phyloP scores from a whole-genome alignment of 35 echinoderm and acorn worm genomes.

The Hemicentrotus pulcherrimus region DNA sequence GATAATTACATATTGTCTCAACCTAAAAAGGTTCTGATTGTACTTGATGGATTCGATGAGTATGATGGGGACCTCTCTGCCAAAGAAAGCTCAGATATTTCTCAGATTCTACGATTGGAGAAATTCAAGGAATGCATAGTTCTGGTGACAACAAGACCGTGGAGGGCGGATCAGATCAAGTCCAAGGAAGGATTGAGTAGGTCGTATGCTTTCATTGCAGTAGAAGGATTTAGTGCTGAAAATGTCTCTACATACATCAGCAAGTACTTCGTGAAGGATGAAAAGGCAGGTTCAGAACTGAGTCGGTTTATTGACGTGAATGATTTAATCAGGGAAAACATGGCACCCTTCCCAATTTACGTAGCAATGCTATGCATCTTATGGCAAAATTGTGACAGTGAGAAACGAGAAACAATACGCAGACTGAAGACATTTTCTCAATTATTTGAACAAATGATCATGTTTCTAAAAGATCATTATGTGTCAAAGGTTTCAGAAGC shows the following conservation, averaged over 20 bases:
- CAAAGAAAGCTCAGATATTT: background rate
- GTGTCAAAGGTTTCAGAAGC: background rate
- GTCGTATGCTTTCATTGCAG: background rate
- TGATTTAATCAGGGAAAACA: background rate
- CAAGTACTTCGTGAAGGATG: background rate
- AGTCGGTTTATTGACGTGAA: background rate
- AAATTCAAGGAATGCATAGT: background rate
- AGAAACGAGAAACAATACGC: constrained; percentile 7
- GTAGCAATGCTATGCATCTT: constrained; percentile 1
- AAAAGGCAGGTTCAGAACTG: background rate
- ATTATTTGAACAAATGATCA: background rate
- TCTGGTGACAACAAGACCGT: background rate
- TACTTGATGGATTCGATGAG: constrained; percentile 10
- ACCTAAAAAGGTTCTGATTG: background rate
- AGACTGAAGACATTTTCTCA: constrained; percentile 23
- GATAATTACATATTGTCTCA: background rate
- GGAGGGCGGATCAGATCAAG: background rate
- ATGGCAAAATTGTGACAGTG: background rate
- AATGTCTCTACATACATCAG: constrained; percentile 6
- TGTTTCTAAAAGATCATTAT: background rate
- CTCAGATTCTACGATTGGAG: background rate
- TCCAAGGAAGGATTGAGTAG: background rate
- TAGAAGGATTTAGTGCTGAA: background rate
- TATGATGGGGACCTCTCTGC: background rate
- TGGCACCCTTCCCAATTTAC: constrained; percentile 20